Percentiles rank a stretch among this genome's conserved stretches.
These are phyloP conservation scores for Otolemur crassicaudatus DNA, from an alignment of 2,797 vertebrate species.

Conservation along the genomic window DNA sequence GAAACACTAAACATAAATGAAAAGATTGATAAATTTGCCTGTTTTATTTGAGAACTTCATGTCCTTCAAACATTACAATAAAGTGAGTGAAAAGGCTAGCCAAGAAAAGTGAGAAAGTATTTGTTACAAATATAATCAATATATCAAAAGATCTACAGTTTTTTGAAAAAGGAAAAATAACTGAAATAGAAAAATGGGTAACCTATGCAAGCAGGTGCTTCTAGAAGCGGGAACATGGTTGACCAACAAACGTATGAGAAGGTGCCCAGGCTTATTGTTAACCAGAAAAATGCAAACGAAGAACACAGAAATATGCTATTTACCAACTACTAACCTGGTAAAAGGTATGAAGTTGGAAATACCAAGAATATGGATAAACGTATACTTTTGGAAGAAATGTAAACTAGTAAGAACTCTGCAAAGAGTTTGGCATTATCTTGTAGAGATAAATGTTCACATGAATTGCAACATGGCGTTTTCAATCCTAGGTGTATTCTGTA, in stretches of 20 bases:
- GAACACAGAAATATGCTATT: not conserved
- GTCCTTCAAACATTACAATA: not conserved
- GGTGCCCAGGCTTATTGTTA: not conserved
- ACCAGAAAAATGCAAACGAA: not conserved
- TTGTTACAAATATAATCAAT: not conserved
- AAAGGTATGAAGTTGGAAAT: constrained; percentile 3
- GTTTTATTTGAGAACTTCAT: not conserved
- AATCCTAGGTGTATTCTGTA: not conserved
- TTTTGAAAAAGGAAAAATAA: not conserved
- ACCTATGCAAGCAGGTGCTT: not conserved
- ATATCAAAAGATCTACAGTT: not conserved
- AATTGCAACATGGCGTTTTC: not conserved
- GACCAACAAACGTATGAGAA: not conserved
- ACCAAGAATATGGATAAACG: not conserved
- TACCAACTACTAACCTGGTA: not conserved
- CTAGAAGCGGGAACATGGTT: not conserved
- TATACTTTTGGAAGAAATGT: not conserved
- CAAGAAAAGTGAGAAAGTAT: not conserved
- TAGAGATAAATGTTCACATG: not conserved
- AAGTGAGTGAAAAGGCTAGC: not conserved
- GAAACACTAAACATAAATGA: not conserved
- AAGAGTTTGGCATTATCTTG: not conserved
- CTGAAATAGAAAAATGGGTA: not conserved
- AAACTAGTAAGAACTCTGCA: not conserved
- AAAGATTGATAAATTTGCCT: not conserved